A percentile compares a stretch with the other conserved stretches of the same genome.
These are phyloP conservation scores for Periparus ater DNA, from an alignment of 2,797 vertebrate species.

Conservation along the genomic window DNA sequence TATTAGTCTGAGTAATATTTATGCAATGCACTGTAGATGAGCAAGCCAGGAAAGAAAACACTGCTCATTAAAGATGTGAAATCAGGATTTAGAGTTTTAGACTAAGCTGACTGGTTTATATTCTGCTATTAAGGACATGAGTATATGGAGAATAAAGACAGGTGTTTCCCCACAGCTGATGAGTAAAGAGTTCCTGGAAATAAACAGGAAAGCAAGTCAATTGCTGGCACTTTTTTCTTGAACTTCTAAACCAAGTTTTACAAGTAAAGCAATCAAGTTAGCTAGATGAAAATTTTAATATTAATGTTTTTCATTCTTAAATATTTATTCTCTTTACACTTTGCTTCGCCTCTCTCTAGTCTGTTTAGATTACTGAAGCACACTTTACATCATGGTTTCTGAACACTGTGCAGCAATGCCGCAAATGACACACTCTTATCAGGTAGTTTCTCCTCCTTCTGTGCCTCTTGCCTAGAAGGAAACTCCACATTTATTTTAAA, in stretches of 20 bases:
- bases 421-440: not conserved
- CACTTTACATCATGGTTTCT: not conserved
- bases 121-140: not conserved
- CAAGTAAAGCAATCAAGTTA: not conserved
- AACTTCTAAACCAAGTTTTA: not conserved
- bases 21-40: not conserved
- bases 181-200: constrained; percentile 18
- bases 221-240: not conserved
- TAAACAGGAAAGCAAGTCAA: constrained; percentile 39
- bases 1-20: not conserved
- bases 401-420: not conserved
- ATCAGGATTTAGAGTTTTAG: not conserved
- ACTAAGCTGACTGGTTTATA: not conserved
- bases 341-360: not conserved
- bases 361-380: not conserved
- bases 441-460: not conserved
- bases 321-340: constrained; percentile 1
- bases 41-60: not conserved
- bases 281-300: not conserved
- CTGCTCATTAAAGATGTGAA: not conserved
- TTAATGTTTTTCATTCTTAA: not conserved
- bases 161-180: constrained; percentile 21
- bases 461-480: not conserved
- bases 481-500: not conserved
- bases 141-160: not conserved